Evolutionary conservation across 2,797 vertebrate species (phyloP).

Genomic region (Helicolenus hilgendorfi): DNA sequence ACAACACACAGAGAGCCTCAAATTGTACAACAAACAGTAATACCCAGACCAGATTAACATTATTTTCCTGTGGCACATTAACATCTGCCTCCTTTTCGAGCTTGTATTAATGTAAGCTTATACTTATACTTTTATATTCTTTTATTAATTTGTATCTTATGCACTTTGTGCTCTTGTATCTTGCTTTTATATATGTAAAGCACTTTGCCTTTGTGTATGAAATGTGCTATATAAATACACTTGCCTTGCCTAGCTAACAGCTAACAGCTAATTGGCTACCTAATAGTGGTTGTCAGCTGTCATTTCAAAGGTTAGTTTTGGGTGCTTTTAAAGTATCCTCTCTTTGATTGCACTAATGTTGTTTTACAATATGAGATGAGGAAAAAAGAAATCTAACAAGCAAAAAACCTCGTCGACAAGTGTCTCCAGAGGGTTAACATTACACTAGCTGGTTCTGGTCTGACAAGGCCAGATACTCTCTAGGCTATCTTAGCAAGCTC

Average conservation of each 20-base stretch:
- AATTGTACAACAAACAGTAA: neutral
- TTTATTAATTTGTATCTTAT: no score
- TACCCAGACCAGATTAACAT: neutral
- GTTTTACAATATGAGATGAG: neutral
- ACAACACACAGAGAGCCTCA: neutral
- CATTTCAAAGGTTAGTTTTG: constrained; percentile 33
- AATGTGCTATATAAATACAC: no score
- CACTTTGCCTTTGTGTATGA: no score
- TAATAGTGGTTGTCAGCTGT: constrained; percentile 52
- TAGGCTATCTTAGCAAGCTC: constrained; percentile 45
- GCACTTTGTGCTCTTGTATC: no score
- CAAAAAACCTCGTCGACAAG: neutral
- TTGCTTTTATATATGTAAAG: no score
- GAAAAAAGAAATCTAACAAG: neutral
- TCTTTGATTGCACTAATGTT: neutral
- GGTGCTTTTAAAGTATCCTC: neutral
- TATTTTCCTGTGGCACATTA: neutral
- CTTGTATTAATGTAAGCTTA: constrained; percentile 41
- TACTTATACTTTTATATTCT: no score
- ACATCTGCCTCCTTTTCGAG: constrained; percentile 12
- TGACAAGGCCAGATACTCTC: constrained; percentile 76
- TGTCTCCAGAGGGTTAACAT: neutral
- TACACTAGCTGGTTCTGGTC: constrained; percentile 17
- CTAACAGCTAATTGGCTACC: constrained; percentile 52
- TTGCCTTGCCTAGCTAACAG: neutral